A percentile compares a stretch with the other conserved stretches of the same genome.
Conservation (phyloP, 30 jellyfish, hydroid and myxozoan genomes). For the Aurelia sp. region DNA sequence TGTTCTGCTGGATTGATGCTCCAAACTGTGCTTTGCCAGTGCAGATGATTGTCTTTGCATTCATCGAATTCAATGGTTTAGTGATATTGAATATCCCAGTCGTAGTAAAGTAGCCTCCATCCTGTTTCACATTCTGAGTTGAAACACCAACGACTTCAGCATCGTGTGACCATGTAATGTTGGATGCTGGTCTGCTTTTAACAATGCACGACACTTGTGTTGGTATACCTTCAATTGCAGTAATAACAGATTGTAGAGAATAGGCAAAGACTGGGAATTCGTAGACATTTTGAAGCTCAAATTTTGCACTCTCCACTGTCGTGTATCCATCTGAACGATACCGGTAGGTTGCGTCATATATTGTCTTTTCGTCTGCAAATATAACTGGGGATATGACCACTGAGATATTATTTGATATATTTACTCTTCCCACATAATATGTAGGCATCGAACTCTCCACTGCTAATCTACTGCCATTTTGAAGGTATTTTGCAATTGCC, state of each 20-base stretch:
- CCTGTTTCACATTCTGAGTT: not conserved
- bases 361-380: too few relatives aligned
- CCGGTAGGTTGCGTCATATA: too few relatives aligned
- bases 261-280: too few relatives aligned
- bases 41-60: not conserved
- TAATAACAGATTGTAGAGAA: not conserved
- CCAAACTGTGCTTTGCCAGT: not conserved
- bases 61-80: not conserved
- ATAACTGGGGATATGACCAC: too few relatives aligned
- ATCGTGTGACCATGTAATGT: not conserved
- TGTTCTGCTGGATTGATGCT: not conserved
- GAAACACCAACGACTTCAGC: not conserved
- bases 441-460: too few relatives aligned
- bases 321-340: too few relatives aligned
- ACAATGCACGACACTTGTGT: not conserved
- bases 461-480: too few relatives aligned
- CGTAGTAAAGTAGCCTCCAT: not conserved
- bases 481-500: too few relatives aligned
- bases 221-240: not conserved
- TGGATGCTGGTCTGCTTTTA: constrained; percentile 1
- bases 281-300: too few relatives aligned
- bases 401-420: too few relatives aligned
- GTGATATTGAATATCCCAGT: not conserved
- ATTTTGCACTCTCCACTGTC: too few relatives aligned
- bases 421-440: too few relatives aligned